These are phyloP conservation scores for Leptopilina boulardi DNA, from an alignment of 1,140 invertebrate species.

Conservation along the genomic window DNA sequence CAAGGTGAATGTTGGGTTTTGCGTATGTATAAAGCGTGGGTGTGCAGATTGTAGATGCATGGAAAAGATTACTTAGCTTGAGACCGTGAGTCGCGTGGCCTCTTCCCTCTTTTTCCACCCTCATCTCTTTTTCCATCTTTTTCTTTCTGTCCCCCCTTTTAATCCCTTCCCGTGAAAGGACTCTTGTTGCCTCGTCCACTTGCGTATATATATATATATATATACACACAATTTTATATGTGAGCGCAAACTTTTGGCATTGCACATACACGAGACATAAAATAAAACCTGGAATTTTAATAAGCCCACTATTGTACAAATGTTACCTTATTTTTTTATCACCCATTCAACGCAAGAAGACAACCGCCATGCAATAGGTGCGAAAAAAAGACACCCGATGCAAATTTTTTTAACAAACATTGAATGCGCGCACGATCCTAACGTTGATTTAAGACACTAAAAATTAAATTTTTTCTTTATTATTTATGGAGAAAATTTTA, in stretches of 20 bases:
- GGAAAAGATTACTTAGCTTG: conserved; percentile 57
- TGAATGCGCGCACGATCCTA: not conserved
- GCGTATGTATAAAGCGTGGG: no score
- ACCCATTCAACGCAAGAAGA: conserved; percentile 46
- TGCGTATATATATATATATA: no score
- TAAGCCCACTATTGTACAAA: conserved; percentile 66
- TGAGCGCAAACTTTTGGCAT: conserved; percentile 1
- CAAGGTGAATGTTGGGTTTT: conserved; percentile 50
- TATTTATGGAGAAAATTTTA: no score
- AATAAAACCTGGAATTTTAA: conserved; percentile 70
- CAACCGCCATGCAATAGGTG: conserved; percentile 37
- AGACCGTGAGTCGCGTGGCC: conserved; percentile 64
- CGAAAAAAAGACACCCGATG: conserved; percentile 7
- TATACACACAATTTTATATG: no score
- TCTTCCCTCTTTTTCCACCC: conserved; percentile 47
- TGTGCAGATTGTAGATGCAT: conserved; percentile 60
- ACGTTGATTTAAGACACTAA: no score
- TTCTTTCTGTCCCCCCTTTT: conserved; percentile 22
- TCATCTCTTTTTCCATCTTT: conserved; percentile 11
- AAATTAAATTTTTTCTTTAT: no score
- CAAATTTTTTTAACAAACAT: conserved; percentile 7
- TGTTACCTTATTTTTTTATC: conserved; percentile 38
- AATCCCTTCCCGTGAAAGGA: not conserved
- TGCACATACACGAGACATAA: conserved; percentile 57
- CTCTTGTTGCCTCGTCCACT: conserved; percentile 37